Evolutionary conservation across 1,140 invertebrate genomes (phyloP).

Genomic region (Odontomachus brunneus): DNA sequence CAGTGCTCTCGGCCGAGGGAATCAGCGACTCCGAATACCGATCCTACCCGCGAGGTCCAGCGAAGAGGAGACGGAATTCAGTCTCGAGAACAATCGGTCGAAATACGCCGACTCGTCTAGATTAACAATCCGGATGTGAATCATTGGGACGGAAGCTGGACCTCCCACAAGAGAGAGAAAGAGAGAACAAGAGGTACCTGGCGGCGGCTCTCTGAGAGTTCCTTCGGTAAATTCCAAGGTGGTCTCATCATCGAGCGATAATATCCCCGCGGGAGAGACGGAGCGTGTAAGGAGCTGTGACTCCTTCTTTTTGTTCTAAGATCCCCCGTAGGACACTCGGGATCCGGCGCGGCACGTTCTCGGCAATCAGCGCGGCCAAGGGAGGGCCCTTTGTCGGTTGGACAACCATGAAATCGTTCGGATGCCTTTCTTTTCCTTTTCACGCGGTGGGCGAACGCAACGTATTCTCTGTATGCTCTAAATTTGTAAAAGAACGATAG

Average conservation of each 20-base stretch:
- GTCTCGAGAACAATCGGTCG: not conserved
- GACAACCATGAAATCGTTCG: conserved; percentile 55
- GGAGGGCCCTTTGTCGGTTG: conserved; percentile 48
- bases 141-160: conserved; percentile 44
- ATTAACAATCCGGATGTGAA: conserved; percentile 51
- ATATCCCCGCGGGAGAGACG: conserved; percentile 21
- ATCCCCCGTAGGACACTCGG: not conserved
- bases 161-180: not conserved
- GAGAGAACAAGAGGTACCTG: not conserved
- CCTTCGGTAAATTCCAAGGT: conserved; percentile 31
- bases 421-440: conserved; percentile 52
- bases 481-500: too few species aligned
- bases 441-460: not conserved
- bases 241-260: conserved; percentile 44
- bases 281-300: conserved; percentile 18
- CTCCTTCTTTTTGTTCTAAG: conserved; percentile 1
- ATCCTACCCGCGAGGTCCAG: not conserved
- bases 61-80: not conserved
- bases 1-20: too few species aligned
- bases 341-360: conserved; percentile 15
- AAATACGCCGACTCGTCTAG: not conserved
- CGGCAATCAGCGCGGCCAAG: not conserved
- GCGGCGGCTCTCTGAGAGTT: not conserved
- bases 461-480: too few species aligned
- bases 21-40: not conserved